Conservation (phyloP, 2,888 invertebrate genomes). For the Rosalia funebris region DNA sequence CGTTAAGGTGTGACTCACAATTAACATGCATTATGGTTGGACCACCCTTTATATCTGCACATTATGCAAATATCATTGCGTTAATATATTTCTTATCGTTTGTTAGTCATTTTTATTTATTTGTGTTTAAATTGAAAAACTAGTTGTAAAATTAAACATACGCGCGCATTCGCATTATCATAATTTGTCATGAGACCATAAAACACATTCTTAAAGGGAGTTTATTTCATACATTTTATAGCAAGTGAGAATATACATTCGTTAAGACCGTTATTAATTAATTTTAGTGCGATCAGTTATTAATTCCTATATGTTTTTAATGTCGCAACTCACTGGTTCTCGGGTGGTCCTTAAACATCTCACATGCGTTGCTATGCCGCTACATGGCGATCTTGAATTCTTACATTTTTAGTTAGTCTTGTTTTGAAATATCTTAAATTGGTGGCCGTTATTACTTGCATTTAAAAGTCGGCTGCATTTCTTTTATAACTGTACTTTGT, state of each 20-base stretch:
- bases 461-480: constrained; percentile 6
- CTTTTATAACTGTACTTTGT: constrained; percentile 13
- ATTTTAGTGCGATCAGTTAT: constrained; percentile 32
- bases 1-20: too few relatives aligned
- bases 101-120: too few relatives aligned
- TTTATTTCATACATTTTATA: constrained; percentile 21
- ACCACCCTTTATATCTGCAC: too few relatives aligned
- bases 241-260: constrained; percentile 15
- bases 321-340: constrained; percentile 11
- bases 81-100: too few relatives aligned
- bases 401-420: constrained; percentile 25
- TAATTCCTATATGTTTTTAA: constrained; percentile 27
- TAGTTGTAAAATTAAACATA: not conserved
- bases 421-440: constrained; percentile 30
- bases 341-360: constrained; percentile 22
- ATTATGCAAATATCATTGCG: too few relatives aligned
- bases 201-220: constrained; percentile 16
- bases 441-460: constrained; percentile 17
- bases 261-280: constrained; percentile 24
- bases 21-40: too few relatives aligned
- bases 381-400: constrained; percentile 26
- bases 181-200: constrained; percentile 27
- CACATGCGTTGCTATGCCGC: constrained; percentile 5
- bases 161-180: constrained; percentile 13
- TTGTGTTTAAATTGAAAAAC: not conserved